Evolutionary conservation across 2,888 invertebrate genomes (phyloP).

Genomic region (Oasisia sp.): DNA sequence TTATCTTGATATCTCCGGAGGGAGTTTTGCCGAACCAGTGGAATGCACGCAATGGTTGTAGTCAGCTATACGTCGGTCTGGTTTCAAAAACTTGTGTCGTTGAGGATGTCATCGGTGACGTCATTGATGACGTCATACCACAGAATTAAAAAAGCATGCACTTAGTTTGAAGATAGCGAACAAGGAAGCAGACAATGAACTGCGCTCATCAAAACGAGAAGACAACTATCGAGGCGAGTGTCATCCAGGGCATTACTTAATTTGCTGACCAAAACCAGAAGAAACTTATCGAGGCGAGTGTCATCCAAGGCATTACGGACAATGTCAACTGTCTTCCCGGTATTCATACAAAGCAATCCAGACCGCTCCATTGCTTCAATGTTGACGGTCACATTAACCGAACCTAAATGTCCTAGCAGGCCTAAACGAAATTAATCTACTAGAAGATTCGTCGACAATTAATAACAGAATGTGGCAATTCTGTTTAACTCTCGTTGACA

Average conservation of each 20-base stretch:
- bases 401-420: background rate
- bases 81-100: background rate
- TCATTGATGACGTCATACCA: background rate
- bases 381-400: background rate
- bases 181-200: too few species aligned
- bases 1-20: background rate
- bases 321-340: too few species aligned
- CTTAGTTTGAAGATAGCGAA: too few species aligned
- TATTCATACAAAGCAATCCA: too few species aligned
- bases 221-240: too few species aligned
- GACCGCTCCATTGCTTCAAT: background rate
- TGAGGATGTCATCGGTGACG: background rate
- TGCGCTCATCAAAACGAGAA: too few species aligned
- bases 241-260: too few species aligned
- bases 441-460: background rate
- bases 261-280: too few species aligned
- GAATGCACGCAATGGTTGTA: background rate
- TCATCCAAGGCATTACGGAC: too few species aligned
- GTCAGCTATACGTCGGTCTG: background rate
- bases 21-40: background rate
- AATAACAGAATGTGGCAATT: background rate
- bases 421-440: background rate
- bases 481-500: background rate
- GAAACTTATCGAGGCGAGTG: too few species aligned
- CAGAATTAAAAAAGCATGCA: too few species aligned